Conservation (phyloP, 2,113 vertebrate species). For the Ptychochromis oligacanthus region DNA sequence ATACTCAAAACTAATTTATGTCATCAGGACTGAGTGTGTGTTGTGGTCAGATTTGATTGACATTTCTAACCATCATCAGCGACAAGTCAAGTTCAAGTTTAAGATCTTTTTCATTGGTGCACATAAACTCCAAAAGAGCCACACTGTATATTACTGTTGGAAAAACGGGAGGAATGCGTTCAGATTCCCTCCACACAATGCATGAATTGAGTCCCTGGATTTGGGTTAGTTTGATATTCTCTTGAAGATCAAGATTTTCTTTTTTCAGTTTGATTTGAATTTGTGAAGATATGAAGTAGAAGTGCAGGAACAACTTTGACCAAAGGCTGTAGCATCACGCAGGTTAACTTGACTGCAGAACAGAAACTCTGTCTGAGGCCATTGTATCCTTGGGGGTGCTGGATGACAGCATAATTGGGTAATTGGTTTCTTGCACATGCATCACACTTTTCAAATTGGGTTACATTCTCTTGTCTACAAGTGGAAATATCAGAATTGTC, state of each 20-base stretch:
- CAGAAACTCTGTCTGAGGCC: constrained; percentile 68
- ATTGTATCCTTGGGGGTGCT: constrained; percentile 69
- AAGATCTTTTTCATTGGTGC: background rate
- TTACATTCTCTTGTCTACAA: constrained; percentile 70
- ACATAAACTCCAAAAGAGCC: background rate
- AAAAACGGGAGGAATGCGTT: background rate
- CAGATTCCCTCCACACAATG: too few relatives aligned
- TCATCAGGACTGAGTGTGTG: background rate
- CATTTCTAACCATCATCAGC: too few relatives aligned
- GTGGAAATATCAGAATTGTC: constrained; percentile 72
- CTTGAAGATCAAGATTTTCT: background rate
- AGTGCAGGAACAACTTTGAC: constrained; percentile 45
- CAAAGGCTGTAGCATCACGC: constrained; percentile 45
- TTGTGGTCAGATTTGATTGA: background rate
- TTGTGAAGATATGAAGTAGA: background rate
- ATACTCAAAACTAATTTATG: too few relatives aligned
- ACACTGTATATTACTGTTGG: background rate
- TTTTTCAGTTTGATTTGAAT: background rate
- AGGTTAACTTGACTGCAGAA: constrained; percentile 55
- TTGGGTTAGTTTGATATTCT: too few relatives aligned
- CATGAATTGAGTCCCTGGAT: too few relatives aligned
- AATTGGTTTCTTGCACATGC: constrained; percentile 80
- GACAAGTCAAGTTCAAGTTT: too few relatives aligned
- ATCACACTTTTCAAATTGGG: constrained; percentile 75
- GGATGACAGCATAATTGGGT: constrained; percentile 81